Conservation (phyloP, 1,140 invertebrate species). For the Cyphomyrmex costatus region DNA sequence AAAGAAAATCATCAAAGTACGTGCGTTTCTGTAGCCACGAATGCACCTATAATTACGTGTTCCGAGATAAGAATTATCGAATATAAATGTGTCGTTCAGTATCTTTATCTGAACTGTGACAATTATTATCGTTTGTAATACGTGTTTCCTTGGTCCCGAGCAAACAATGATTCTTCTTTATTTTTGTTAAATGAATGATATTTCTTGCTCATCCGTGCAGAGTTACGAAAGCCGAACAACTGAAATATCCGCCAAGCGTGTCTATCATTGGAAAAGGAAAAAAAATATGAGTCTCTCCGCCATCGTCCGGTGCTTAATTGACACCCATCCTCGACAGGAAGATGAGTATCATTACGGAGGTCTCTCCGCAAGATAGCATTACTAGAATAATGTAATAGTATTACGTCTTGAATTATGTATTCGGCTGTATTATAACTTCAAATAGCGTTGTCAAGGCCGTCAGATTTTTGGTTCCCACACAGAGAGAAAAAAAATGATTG, state of each 20-base stretch:
- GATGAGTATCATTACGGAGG: constrained; percentile 13
- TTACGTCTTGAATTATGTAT: neutral
- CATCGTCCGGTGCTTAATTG: constrained; percentile 3
- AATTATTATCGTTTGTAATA: constrained; percentile 22
- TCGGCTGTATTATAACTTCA: neutral
- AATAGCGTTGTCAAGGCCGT: neutral
- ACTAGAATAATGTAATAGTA: constrained; percentile 24
- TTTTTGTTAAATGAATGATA: constrained; percentile 9
- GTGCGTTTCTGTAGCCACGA: neutral
- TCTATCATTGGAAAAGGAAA: neutral
- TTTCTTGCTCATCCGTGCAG: neutral
- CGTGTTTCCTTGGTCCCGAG: neutral
- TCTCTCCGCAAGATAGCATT: neutral
- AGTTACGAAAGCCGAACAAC: neutral
- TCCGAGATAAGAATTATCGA: constrained; percentile 18
- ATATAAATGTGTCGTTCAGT: neutral
- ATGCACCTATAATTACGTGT: neutral
- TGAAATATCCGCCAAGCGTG: neutral
- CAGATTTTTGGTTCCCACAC: neutral
- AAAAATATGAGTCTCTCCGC: neutral
- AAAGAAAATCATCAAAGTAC: neutral
- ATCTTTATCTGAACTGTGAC: neutral
- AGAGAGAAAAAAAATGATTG: too few species aligned
- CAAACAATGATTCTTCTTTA: neutral
- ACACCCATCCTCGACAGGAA: neutral